Conservation (phyloP, 2,888 invertebrate species). For the Oxystoma pomonae region DNA sequence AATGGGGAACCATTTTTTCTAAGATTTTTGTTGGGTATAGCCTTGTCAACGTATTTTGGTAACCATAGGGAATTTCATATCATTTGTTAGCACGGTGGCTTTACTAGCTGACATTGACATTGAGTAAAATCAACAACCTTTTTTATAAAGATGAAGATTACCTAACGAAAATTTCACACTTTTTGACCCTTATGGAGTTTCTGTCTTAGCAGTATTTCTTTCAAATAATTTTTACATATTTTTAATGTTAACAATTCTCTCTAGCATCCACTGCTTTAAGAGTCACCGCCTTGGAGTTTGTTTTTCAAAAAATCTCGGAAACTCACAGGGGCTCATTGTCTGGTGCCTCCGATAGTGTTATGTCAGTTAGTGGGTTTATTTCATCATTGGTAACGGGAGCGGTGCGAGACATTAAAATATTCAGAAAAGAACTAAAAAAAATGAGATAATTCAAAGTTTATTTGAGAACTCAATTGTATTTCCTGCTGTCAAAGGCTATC, state of each 20-base stretch:
- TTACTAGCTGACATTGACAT: constrained; percentile 53
- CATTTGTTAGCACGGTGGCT: constrained; percentile 57
- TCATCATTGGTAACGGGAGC: constrained; percentile 58
- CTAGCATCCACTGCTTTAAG: constrained; percentile 55
- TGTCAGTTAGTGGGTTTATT: constrained; percentile 58
- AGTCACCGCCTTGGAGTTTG: constrained; percentile 57
- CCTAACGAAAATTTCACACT: constrained; percentile 53
- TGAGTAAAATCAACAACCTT: constrained; percentile 49
- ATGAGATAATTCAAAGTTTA: too few species aligned
- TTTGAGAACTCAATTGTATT: too few species aligned
- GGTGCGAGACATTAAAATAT: constrained; percentile 53
- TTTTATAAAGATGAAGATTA: constrained; percentile 52
- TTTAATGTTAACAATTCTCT: constrained; percentile 49
- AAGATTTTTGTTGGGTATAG: constrained; percentile 56
- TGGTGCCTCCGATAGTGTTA: constrained; percentile 61
- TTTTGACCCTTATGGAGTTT: constrained; percentile 49
- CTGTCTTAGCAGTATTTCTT: constrained; percentile 15
- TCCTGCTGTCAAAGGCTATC: too few species aligned
- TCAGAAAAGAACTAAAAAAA: too few species aligned
- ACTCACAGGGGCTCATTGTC: constrained; percentile 59
- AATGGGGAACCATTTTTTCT: constrained; percentile 58
- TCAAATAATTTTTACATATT: constrained; percentile 13
- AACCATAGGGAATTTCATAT: constrained; percentile 63
- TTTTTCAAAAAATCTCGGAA: constrained; percentile 51
- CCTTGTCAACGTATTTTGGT: constrained; percentile 57